These are phyloP conservation scores for Lemur catta DNA, from an alignment of 2,797 vertebrate genomes.

Conservation along the genomic window DNA sequence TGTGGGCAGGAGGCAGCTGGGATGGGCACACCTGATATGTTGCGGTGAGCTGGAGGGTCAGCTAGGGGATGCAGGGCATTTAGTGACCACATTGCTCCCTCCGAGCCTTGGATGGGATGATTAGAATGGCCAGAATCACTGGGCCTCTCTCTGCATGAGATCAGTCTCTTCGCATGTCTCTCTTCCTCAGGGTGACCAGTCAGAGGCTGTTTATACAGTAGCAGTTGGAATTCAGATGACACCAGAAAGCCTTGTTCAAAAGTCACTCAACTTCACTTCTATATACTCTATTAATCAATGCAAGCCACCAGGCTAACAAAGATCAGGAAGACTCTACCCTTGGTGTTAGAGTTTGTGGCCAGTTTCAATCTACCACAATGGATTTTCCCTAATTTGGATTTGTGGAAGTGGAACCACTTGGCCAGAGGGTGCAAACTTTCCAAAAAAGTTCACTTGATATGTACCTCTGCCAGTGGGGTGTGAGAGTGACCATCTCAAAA, in stretches of 20 bases:
- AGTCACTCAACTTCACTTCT: neutral
- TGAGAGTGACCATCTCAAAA: neutral
- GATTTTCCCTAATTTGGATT: neutral
- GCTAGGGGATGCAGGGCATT: neutral
- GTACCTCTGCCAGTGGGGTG: fast-evolving
- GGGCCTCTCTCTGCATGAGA: neutral
- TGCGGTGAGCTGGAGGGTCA: neutral
- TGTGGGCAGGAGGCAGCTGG: no score
- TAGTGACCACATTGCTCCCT: fast-evolving
- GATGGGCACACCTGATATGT: neutral
- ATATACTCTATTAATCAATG: neutral
- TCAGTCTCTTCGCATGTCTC: neutral
- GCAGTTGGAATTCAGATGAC: neutral
- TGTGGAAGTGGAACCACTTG: neutral
- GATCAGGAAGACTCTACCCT: neutral
- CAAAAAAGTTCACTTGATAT: neutral
- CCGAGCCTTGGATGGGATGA: neutral
- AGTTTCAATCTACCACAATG: neutral
- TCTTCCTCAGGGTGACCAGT: neutral
- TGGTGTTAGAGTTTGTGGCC: neutral
- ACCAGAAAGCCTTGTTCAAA: neutral
- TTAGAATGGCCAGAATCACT: neutral
- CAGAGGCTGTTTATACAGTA: neutral
- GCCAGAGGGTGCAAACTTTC: neutral
- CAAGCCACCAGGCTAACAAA: neutral